Percentiles rank a stretch among this genome's conserved stretches.
These are phyloP conservation scores for Coecobrya sp. DNA, from an alignment of 2,888 invertebrate genomes.

Conservation along the genomic window DNA sequence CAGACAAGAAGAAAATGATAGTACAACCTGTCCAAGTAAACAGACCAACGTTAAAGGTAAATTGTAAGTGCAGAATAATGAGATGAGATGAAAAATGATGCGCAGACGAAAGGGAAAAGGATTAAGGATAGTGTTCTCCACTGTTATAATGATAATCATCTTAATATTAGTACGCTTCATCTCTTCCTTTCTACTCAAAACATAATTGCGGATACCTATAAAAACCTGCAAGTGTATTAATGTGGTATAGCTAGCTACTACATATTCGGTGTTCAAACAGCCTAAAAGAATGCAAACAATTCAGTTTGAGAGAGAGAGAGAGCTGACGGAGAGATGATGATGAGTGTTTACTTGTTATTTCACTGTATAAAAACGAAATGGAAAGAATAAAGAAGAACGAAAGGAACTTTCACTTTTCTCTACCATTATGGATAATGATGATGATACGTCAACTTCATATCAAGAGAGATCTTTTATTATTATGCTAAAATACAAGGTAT, in stretches of 20 bases:
- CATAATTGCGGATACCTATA: background rate
- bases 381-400: background rate
- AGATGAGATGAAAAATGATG: conserved; percentile 18
- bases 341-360: conserved; percentile 45
- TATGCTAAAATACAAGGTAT: background rate
- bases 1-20: background rate
- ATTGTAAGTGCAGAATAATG: conserved; percentile 42
- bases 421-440: conserved; percentile 42
- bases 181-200: background rate
- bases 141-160: conserved; percentile 38
- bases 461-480: background rate
- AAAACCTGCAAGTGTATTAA: background rate
- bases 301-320: background rate
- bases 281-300: conserved; percentile 25
- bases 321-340: background rate
- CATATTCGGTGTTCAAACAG: background rate
- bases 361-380: background rate
- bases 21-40: background rate
- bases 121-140: conserved; percentile 2
- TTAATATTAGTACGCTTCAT: background rate
- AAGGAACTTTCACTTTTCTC: conserved; percentile 47
- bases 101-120: background rate
- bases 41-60: background rate
- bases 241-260: background rate
- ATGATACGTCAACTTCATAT: conserved; percentile 42